These are phyloP conservation scores for Mongoloraphidia duomilia DNA, from an alignment of 2,888 invertebrate genomes.

Conservation along the genomic window DNA sequence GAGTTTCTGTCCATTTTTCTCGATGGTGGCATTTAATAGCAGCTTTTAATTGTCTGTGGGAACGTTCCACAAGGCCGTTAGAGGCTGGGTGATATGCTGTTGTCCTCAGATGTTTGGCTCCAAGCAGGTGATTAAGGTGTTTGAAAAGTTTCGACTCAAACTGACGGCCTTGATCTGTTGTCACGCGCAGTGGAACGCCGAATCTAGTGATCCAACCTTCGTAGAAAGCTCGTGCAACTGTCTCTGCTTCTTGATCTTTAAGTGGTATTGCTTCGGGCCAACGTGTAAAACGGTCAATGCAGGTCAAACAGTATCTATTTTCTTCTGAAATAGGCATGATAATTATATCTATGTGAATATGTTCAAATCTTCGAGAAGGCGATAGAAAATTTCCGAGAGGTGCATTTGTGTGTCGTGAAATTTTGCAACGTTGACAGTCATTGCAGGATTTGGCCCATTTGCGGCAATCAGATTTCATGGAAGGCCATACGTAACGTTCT, in stretches of 20 bases:
- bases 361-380: conserved; percentile 19
- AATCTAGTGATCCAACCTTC: conserved; percentile 13
- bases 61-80: too few relatives aligned
- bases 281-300: conserved; percentile 17
- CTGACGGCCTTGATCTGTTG: conserved; percentile 17
- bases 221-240: conserved; percentile 12
- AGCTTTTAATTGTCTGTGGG: too few relatives aligned
- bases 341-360: too few relatives aligned
- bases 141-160: conserved; percentile 17
- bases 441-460: conserved; percentile 21
- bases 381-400: conserved; percentile 16
- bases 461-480: conserved; percentile 21
- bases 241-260: conserved; percentile 13
- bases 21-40: too few relatives aligned
- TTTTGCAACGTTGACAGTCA: conserved; percentile 23
- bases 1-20: too few relatives aligned
- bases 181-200: conserved; percentile 13
- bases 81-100: too few relatives aligned
- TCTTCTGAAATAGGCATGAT: too few relatives aligned
- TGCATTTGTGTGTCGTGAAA: conserved; percentile 19
- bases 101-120: too few relatives aligned
- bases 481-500: conserved; percentile 25
- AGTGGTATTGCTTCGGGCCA: conserved; percentile 20
- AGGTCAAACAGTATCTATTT: too few relatives aligned
- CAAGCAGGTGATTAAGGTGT: conserved; percentile 2